Base-by-base conservation (phyloP, 1,140 invertebrate species). In the Pogonognathellus flavescens region DNA sequence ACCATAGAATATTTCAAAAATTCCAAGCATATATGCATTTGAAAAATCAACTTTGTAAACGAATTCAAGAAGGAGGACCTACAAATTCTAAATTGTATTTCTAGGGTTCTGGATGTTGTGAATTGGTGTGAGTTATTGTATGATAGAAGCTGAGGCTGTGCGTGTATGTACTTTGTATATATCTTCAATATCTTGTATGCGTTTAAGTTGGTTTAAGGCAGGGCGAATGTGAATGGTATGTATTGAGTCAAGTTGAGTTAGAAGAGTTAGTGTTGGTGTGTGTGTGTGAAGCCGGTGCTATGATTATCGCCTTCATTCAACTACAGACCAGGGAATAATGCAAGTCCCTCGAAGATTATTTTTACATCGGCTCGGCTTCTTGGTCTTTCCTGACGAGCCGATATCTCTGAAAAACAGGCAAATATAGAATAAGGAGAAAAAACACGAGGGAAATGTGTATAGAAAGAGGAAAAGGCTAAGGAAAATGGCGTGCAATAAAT, bases 261-360 rank as follows among this genome's bases (percentile, higher is more conserved):
- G 70, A 76, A 76, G 70, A 76, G 70, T 76, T 76, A 76, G 70
- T 76, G 70, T 76, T 76, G 49, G 70, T 76, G 70, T 76, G 70
- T 72, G 57, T 62, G 70, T 76, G 70, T 76, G 70, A 76, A 76
- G 70, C 70, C 70, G 70, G 70, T 82, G 31, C 83, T 85, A 87
- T 87, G 86, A 87, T 87, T 87, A 87, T 87, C 86, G 86, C 84
- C 82, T 87, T 87, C 81, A 86, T 86, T 88, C 85, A 88, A 87
- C 88, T 84, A 84, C 88, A 88, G 88, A 83, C 81, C 41, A 83
- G 88, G 88, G 88, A 88, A 88, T 88, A 84, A 81, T 80, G 31
- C 22, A 70, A 81, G 88, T 88, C 88, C 88, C 88, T 88, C 83
- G 88, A 88, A 88, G 88, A 88, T 88, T 88, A 88, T 86, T 88